Base-by-base conservation (phyloP, 2,797 vertebrate species). In the Channallabes apus region DNA sequence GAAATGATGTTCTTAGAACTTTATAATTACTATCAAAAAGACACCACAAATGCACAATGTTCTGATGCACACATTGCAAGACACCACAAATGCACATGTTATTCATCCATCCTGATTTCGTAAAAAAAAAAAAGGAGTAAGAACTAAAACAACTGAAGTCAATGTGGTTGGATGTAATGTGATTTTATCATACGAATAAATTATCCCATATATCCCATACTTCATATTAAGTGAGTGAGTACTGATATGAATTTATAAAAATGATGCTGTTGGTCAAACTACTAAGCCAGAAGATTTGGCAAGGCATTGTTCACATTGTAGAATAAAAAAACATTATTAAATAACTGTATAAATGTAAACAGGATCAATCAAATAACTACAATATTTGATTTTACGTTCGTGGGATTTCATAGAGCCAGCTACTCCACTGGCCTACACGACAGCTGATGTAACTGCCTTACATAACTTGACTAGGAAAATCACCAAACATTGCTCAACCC, bases 391-490 rank as follows among this genome's bases (percentile, higher is more conserved):
- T 75, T 75, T 1, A 56, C 58, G 54, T 27, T 54, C 18, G 38
- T 46, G 38, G 46, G 41, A 75, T 56, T 75, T 11, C 54, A 18
- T 54, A 6, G 46, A 18, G 69, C 38, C 9, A 24, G 2, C 68
- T 15, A 35, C 14, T 79, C 32, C 35, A n/a, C 41, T 79, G 59
- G 59, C 59, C 35, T n/a, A 62, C 32, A 62, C 17, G 32, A 46
- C 58, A 46, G 58, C 77, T 79, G 58, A 79, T 79, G 35, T 79
- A 79, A 79, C 32, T 62, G 32, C 14, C n/a, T 62, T 79, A 62
- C 22, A 38, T 64, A 79, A 79, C 35, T 64, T 12, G 8, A 6
- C 77, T 62, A 38, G 77, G 58, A 62, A 38, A 79, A 56, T 75
- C 41, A 75, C 72, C n/a, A 78, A 41, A 41, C 29, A 62, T 7